Base-by-base conservation (phyloP, 2,888 invertebrate species). In the Nebria brevicollis region DNA sequence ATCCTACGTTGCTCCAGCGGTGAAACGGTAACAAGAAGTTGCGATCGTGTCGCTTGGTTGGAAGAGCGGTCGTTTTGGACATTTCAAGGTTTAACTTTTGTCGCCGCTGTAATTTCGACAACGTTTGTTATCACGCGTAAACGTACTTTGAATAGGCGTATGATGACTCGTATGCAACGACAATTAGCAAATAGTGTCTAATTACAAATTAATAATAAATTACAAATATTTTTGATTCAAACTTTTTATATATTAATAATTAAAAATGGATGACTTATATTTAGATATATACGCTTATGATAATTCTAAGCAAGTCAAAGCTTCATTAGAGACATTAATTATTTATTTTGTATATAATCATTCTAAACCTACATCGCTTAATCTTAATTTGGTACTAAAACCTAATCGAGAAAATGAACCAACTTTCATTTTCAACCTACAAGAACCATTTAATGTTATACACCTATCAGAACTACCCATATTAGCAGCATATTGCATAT, bases 21-120 rank as follows among this genome's bases (percentile, higher is more conserved):
- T 25, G 94, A 95, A 90, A 94, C 93, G 82, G 94, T 95, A 10
- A 94, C 94, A 6, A 92, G 95, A 89, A 96, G 97, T 88, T 97
- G 97, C 90, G 96, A 96, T 86, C 92, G 93, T 87, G 95, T 96
- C 15, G 95, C 95, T 2, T 95, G 95, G 90, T 91, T 96, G 76
- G 97, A 97, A 86, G 95, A 96, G 87, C 92, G 93, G 83, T 92
- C 94, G 81, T 98, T 95, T 88, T 96, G 95, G 94, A 93, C 94
- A 85, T 96, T 96, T 86, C 94, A 96, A 86, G 92, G 93, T 76
- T 91, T 93, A 86, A 93, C 94, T 89, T 93, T 95, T 86, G 88
- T 92, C 0, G 86, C 93, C 54, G 93, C 94, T 1, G 86, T 94
- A 0, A 87, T 92, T 25, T 94, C 95, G 11, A 93, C 93, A 75